Evolutionary conservation across 2,888 invertebrate genomes (phyloP).

Genomic region (Campaea margaritaria): DNA sequence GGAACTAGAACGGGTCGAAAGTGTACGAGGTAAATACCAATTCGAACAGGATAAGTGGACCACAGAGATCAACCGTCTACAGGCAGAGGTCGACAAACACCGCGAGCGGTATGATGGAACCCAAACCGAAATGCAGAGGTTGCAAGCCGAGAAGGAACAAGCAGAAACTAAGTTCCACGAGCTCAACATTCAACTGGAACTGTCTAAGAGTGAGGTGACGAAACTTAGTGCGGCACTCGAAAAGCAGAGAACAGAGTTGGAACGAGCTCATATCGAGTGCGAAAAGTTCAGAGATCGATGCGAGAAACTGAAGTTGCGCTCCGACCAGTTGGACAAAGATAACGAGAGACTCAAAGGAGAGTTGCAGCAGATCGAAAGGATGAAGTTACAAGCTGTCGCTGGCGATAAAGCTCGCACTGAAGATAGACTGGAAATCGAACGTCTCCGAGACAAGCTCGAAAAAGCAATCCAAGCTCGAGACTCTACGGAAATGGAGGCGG

Average conservation of each 20-base stretch:
- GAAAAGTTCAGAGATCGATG: slow-evolving; percentile 95
- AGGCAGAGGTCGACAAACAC: slow-evolving; percentile 89
- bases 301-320: slow-evolving; percentile 91
- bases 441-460: slow-evolving; percentile 93
- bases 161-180: slow-evolving; percentile 90
- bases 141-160: slow-evolving; percentile 87
- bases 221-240: slow-evolving; percentile 91
- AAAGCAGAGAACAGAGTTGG: slow-evolving; percentile 91
- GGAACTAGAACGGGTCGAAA: slow-evolving; percentile 90
- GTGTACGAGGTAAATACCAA: slow-evolving; percentile 87
- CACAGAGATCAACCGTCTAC: slow-evolving; percentile 90
- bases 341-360: slow-evolving; percentile 81
- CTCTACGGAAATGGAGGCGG: slow-evolving; percentile 94
- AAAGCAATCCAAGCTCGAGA: slow-evolving; percentile 93
- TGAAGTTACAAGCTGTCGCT: slow-evolving; percentile 88
- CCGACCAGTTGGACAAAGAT: slow-evolving; percentile 88
- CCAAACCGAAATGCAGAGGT: slow-evolving; percentile 90
- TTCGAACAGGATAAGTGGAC: slow-evolving; percentile 84
- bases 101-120: slow-evolving; percentile 91
- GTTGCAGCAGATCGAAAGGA: slow-evolving; percentile 89
- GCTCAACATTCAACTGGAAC: slow-evolving; percentile 91
- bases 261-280: slow-evolving; percentile 94
- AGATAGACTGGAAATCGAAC: slow-evolving; percentile 92
- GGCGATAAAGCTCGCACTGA: slow-evolving; percentile 88
- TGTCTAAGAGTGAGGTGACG: slow-evolving; percentile 91